Conservation (phyloP, 2,888 invertebrate species). For the Perithous albicinctus region DNA sequence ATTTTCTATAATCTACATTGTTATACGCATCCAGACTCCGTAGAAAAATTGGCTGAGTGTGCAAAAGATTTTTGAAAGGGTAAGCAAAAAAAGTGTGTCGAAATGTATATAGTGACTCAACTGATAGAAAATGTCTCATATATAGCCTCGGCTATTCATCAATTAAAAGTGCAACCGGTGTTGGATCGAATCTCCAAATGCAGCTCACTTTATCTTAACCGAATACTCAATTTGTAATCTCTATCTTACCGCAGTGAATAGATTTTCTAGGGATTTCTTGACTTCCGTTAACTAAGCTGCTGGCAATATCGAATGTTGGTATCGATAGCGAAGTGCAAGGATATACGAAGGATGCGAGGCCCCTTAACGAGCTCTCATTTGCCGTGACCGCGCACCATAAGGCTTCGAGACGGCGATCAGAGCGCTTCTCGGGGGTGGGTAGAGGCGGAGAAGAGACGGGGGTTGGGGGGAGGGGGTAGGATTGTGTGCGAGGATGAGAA, state of each 20-base stretch:
- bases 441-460: neutral
- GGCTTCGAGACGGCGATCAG: slow-evolving; percentile 67
- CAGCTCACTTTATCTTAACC: neutral
- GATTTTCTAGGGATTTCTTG: slow-evolving; percentile 33
- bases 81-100: too few species aligned
- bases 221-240: slow-evolving; percentile 22
- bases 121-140: too few species aligned
- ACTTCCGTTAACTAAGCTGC: slow-evolving; percentile 51
- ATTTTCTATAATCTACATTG: too few species aligned
- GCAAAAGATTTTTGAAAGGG: too few species aligned
- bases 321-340: slow-evolving; percentile 42
- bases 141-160: too few species aligned
- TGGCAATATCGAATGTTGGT: slow-evolving; percentile 49
- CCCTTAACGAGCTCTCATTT: slow-evolving; percentile 76
- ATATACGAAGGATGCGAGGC: slow-evolving; percentile 61
- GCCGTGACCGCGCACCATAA: slow-evolving; percentile 79
- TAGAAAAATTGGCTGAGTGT: too few species aligned
- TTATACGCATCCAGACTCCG: too few species aligned
- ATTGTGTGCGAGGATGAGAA: slow-evolving; percentile 32
- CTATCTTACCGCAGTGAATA: slow-evolving; percentile 17
- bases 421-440: slow-evolving; percentile 18
- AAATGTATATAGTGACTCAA: too few species aligned
- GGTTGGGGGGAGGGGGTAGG: too few species aligned
- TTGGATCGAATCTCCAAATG: neutral
- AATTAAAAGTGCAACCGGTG: neutral